These are phyloP conservation scores for Axis porcinus DNA, from an alignment of 2,113 vertebrate genomes.

Conservation along the genomic window DNA sequence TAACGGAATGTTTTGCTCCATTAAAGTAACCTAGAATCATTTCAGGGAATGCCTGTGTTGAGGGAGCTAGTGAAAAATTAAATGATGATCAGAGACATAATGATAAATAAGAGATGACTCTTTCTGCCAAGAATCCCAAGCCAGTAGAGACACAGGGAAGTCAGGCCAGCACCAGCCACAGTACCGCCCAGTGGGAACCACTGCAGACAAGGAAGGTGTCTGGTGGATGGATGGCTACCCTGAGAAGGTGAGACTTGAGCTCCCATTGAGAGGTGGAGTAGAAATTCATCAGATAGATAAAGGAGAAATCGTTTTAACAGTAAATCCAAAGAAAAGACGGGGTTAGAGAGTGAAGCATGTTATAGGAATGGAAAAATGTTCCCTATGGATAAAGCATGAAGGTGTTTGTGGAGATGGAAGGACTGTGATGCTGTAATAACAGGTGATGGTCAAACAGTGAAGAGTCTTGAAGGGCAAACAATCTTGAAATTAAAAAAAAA, in stretches of 20 bases:
- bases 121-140: not conserved
- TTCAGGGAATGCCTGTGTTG: not conserved
- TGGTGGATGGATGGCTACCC: too few relatives aligned
- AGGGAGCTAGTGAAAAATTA: not conserved
- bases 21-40: not conserved
- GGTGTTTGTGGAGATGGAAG: not conserved
- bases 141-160: not conserved
- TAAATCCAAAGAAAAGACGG: not conserved
- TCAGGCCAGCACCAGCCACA: not conserved
- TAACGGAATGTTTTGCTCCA: not conserved
- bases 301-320: not conserved
- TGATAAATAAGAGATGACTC: not conserved
- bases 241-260: not conserved
- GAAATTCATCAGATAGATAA: not conserved
- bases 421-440: not conserved
- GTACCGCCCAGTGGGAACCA: too few relatives aligned
- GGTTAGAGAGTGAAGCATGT: not conserved
- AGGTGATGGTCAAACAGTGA: not conserved
- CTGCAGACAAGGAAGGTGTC: not conserved
- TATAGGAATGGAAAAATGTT: not conserved
- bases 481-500: not conserved
- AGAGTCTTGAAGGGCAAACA: not conserved
- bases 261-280: not conserved
- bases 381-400: not conserved
- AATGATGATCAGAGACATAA: not conserved